Base-by-base conservation (phyloP, 2,797 vertebrate species). In the Sebastes miniatus region DNA sequence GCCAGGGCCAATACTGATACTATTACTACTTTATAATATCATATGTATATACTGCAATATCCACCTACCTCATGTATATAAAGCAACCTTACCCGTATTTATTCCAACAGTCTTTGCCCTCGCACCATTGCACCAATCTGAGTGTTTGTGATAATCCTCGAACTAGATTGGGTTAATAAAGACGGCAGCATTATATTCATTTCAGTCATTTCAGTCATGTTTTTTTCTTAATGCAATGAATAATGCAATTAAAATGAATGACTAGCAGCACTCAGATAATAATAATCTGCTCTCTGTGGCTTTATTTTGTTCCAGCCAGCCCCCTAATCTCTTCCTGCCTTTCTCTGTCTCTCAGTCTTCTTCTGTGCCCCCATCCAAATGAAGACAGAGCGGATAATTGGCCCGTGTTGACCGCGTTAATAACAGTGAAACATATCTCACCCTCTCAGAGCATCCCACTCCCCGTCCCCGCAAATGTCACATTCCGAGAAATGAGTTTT, bases 401-500 rank as follows among this genome's bases (percentile, higher is more conserved):
- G 57, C 69, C 36, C 3, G 4, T 34, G 57, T 69, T 80, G 79
- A 80, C 58, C 5, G 12, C 18, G 52, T 69, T 83, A 84, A 81
- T 81, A 82, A 79, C 57, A 63, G 16, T 8, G 31, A 50, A 79
- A 79, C 70, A 61, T 54, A 69, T 66, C 72, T 76, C 22, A 4
- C 54, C 52, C 31, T 31, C 20, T 39, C 69, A 36, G 10, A 8
- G 47, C 9, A 2, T 14, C 39, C 32, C 50, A 6, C 3, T 12
- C 7, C 20, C 14, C 34, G 1, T 36, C 18, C 16, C 6, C 64
- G 63, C 56, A 75, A 75, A 82, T 75, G 79, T 77, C 77, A 73
- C 68, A 32, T 74, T 62, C 57, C 73, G 6, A 73, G 79, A 88
- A 82, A 82, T 80, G 5, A 66, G 27, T 36, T 80, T 88, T 80